Conservation (phyloP, 2,888 invertebrate genomes). For the Campaea margaritaria region DNA sequence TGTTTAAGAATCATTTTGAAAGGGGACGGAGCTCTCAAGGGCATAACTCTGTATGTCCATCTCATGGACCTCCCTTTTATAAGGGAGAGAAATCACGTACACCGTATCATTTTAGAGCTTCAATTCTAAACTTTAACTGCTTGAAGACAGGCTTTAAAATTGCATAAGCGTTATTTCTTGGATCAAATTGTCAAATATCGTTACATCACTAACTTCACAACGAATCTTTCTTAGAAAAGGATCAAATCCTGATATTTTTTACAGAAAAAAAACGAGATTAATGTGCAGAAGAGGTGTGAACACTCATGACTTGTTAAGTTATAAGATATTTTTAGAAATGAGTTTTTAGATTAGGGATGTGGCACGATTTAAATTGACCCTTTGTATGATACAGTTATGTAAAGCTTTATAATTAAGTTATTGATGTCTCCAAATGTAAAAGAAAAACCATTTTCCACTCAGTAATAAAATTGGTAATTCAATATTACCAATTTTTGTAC, state of each 20-base stretch:
- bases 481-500: no score
- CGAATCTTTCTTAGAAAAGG: slow-evolving; percentile 64
- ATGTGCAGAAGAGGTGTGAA: slow-evolving; percentile 67
- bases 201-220: slow-evolving; percentile 42
- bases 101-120: slow-evolving; percentile 34
- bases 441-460: no score
- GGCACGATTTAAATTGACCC: not conserved
- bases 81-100: slow-evolving; percentile 64
- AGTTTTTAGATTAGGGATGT: slow-evolving; percentile 34
- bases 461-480: no score
- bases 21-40: slow-evolving; percentile 72
- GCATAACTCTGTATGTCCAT: slow-evolving; percentile 69
- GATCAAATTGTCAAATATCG: slow-evolving; percentile 18
- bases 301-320: slow-evolving; percentile 30
- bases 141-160: slow-evolving; percentile 19
- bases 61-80: slow-evolving; percentile 49
- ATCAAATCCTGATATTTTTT: slow-evolving; percentile 59
- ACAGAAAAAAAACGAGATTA: slow-evolving; percentile 67
- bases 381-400: no score
- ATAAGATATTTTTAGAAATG: slow-evolving; percentile 49
- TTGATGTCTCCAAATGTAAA: no score
- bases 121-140: slow-evolving; percentile 35
- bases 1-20: slow-evolving; percentile 48
- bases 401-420: no score
- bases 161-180: not conserved